Evolutionary conservation across 2,113 vertebrate species (phyloP).

Genomic region (Austrofundulus limnaeus): DNA sequence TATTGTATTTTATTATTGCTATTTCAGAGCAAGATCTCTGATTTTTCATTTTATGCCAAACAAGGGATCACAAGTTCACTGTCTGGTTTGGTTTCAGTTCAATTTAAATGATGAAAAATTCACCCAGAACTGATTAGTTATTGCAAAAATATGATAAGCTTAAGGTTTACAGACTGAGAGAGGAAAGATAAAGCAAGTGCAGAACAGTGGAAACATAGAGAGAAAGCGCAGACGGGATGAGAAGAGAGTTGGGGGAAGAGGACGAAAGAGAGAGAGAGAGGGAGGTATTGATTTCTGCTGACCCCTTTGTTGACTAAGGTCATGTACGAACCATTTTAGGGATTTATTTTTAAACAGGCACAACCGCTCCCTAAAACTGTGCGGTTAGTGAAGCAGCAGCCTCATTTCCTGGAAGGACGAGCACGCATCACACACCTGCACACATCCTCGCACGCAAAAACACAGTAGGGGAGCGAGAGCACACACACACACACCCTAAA

Average conservation of each 20-base stretch:
- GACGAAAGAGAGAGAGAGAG: slow-evolving; percentile 60
- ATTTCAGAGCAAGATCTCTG: not conserved
- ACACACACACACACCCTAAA: slow-evolving; percentile 33
- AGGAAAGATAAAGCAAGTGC: slow-evolving; percentile 22
- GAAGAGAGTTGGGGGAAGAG: slow-evolving; percentile 64
- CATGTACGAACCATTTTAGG: slow-evolving; percentile 75
- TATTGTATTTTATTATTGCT: not conserved
- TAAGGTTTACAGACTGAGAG: slow-evolving; percentile 12
- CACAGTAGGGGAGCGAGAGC: slow-evolving; percentile 3
- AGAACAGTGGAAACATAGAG: slow-evolving; percentile 46
- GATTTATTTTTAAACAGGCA: slow-evolving; percentile 79
- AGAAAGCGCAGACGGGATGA: slow-evolving; percentile 51
- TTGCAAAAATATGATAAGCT: not conserved
- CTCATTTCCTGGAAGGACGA: slow-evolving; percentile 55
- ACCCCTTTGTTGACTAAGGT: slow-evolving; percentile 81
- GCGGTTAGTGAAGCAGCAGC: slow-evolving; percentile 44
- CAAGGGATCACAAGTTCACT: not conserved
- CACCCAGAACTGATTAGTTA: slow-evolving; percentile 8
- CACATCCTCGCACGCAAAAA: slow-evolving; percentile 21
- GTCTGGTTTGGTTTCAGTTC: not conserved
- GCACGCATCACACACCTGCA: slow-evolving; percentile 25
- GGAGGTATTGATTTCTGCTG: slow-evolving; percentile 79
- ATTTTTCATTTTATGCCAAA: not conserved
- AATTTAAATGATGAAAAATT: slow-evolving; percentile 2
- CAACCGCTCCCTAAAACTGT: slow-evolving; percentile 60